Conservation (phyloP, 2,113 vertebrate genomes). For the Xiphorhynchus elegans region DNA sequence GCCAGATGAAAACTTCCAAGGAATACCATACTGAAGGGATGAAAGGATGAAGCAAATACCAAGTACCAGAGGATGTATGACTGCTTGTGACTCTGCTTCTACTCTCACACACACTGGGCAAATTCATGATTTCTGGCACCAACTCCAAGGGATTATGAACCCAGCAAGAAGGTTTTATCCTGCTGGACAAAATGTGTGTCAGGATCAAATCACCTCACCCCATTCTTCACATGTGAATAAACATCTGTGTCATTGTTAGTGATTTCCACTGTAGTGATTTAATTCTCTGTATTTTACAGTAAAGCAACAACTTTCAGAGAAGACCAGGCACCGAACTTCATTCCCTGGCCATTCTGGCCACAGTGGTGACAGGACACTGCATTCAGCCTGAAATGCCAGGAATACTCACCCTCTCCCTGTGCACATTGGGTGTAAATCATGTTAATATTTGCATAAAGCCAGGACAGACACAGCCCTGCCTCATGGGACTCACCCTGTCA, state of each 20-base stretch:
- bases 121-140: background rate
- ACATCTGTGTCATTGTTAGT: background rate
- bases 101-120: background rate
- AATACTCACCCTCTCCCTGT: background rate
- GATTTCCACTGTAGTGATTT: background rate
- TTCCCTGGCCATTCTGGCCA: background rate
- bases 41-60: background rate
- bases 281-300: background rate
- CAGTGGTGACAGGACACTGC: background rate
- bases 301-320: background rate
- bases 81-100: background rate
- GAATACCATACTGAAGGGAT: background rate
- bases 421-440: fast-evolving
- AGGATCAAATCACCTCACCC: background rate
- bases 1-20: background rate
- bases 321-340: no score
- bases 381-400: background rate
- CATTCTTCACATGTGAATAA: background rate
- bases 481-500: fast-evolving
- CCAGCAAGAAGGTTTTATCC: background rate
- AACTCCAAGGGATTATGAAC: background rate
- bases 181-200: background rate
- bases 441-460: background rate
- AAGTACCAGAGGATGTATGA: background rate
- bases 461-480: background rate